A percentile compares a stretch with the other conserved stretches of the same genome.
These are phyloP conservation scores for Patella vulgata DNA, from an alignment of 1,140 invertebrate genomes.

Conservation along the genomic window DNA sequence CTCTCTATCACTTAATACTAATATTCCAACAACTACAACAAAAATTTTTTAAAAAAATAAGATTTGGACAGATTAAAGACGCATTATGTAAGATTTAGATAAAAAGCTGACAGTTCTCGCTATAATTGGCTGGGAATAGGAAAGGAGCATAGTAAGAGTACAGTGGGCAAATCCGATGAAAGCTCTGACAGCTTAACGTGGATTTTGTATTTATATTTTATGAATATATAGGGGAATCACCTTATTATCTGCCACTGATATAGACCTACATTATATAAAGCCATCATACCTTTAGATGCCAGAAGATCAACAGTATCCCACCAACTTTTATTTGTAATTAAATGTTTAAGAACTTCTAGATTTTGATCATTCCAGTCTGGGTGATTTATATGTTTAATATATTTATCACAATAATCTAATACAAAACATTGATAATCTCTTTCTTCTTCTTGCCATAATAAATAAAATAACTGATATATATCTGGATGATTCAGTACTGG, in stretches of 20 bases:
- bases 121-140: too few relatives aligned
- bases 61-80: too few relatives aligned
- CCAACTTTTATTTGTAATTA: constrained; percentile 30
- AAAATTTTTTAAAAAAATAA: constrained; percentile 2
- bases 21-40: constrained; percentile 22
- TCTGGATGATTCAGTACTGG: constrained; percentile 9
- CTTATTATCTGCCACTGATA: too few relatives aligned
- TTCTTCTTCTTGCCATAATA: constrained; percentile 22
- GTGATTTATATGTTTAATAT: constrained; percentile 11
- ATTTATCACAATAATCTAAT: constrained; percentile 7
- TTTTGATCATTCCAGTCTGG: constrained; percentile 3
- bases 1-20: constrained; percentile 10
- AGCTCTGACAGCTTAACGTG: neutral
- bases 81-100: too few relatives aligned
- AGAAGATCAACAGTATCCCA: constrained; percentile 35
- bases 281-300: constrained; percentile 28
- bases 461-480: constrained; percentile 7
- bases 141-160: neutral
- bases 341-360: constrained; percentile 16
- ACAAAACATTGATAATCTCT: constrained; percentile 30
- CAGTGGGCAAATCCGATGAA: too few relatives aligned
- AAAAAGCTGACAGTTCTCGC: too few relatives aligned
- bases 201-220: neutral
- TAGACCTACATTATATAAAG: too few relatives aligned
- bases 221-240: too few relatives aligned